A percentile compares a stretch with the other conserved stretches of the same genome.
These are phyloP conservation scores for Pantherophis vulpinus DNA, from an alignment of 2,797 vertebrate genomes.

Conservation along the genomic window DNA sequence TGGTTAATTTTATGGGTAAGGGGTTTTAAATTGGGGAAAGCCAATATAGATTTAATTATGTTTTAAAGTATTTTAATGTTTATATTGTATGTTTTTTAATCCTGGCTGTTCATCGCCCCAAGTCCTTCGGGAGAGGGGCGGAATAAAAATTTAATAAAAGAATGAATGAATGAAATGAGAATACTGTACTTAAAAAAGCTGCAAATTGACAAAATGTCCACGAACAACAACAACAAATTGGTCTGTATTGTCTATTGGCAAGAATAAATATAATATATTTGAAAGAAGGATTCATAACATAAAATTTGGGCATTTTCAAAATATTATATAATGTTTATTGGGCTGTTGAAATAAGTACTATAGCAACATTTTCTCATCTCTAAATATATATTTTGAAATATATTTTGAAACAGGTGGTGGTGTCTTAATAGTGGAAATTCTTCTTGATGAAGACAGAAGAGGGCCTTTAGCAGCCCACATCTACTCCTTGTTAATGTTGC, in stretches of 20 bases:
- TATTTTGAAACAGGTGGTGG: conserved; percentile 58
- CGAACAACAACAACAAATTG: neutral
- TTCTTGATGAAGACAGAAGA: conserved; percentile 69
- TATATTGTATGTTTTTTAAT: no score
- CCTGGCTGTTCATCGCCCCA: no score
- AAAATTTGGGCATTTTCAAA: neutral
- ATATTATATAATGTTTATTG: neutral
- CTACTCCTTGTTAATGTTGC: conserved; percentile 83
- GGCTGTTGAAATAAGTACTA: neutral
- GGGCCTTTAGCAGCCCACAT: conserved; percentile 80
- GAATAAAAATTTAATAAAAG: no score
- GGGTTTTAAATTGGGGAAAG: no score
- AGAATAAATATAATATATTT: neutral
- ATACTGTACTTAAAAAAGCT: no score
- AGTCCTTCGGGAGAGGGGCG: no score
- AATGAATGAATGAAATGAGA: no score
- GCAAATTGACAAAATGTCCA: no score
- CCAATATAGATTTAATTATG: no score
- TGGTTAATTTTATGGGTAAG: no score
- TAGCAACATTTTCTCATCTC: neutral
- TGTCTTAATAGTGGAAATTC: conserved; percentile 64
- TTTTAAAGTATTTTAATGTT: no score
- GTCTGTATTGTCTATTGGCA: neutral
- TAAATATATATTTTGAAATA: neutral
- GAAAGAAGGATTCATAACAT: neutral